These are phyloP conservation scores for Drosophila hydei DNA, from an alignment of 1,140 invertebrate species.

Conservation along the genomic window DNA sequence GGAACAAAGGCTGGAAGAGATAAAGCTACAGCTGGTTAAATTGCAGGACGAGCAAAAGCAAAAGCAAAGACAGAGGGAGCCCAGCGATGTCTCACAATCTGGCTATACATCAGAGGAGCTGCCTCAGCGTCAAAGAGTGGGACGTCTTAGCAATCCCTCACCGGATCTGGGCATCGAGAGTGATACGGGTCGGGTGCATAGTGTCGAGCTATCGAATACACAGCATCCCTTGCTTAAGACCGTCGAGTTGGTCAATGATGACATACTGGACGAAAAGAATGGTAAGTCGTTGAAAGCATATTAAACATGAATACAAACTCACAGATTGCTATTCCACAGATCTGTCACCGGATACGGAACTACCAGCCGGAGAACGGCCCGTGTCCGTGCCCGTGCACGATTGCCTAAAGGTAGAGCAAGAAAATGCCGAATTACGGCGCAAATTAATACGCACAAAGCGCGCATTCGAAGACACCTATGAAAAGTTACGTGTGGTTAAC, in stretches of 20 bases:
- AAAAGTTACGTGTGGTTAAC: slow-evolving; percentile 85
- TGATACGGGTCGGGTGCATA: slow-evolving; percentile 86
- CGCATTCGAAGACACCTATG: slow-evolving; percentile 85
- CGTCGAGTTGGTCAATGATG: slow-evolving; percentile 52
- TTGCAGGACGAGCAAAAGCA: slow-evolving; percentile 44
- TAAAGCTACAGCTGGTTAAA: slow-evolving; percentile 75
- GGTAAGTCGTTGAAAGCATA: slow-evolving; percentile 29
- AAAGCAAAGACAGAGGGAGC: slow-evolving; percentile 38
- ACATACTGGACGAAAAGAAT: slow-evolving; percentile 37
- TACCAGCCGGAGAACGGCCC: slow-evolving; percentile 5
- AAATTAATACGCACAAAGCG: slow-evolving; percentile 85
- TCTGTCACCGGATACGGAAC: slow-evolving; percentile 33
- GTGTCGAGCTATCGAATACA: slow-evolving; percentile 83
- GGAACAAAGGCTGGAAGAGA: slow-evolving; percentile 76
- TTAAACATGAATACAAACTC: background rate
- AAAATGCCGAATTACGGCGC: slow-evolving; percentile 85
- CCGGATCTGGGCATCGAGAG: slow-evolving; percentile 90
- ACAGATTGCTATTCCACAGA: slow-evolving; percentile 31
- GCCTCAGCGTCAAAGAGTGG: slow-evolving; percentile 41
- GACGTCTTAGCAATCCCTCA: slow-evolving; percentile 85
- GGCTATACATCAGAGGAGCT: slow-evolving; percentile 83
- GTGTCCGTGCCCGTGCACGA: slow-evolving; percentile 48
- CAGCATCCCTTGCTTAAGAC: slow-evolving; percentile 69
- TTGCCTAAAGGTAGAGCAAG: slow-evolving; percentile 84
- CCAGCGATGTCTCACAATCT: slow-evolving; percentile 71